Conservation (phyloP, 2,113 vertebrate species). For the Halcyon senegalensis region DNA sequence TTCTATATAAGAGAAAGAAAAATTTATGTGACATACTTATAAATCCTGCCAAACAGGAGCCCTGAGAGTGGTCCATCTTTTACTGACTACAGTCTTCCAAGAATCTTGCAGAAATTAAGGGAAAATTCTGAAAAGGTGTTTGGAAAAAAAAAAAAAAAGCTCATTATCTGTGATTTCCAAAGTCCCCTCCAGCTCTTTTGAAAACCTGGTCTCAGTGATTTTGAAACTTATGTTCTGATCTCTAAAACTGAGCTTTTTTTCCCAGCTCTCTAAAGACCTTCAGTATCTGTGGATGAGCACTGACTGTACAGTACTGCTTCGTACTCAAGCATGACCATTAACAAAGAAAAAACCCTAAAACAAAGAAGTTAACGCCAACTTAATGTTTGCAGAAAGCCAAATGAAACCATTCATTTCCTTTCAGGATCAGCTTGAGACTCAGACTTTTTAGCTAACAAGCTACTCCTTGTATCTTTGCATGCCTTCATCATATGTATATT, state of each 20-base stretch:
- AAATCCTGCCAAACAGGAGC: background rate
- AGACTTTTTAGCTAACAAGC: accelerated
- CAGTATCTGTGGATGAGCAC: background rate
- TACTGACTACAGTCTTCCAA: background rate
- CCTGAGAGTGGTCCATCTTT: background rate
- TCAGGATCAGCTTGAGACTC: background rate
- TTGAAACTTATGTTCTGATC: background rate
- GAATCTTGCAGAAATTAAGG: background rate
- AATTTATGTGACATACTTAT: background rate
- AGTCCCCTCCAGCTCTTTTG: background rate
- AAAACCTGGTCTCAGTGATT: background rate
- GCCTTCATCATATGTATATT: background rate
- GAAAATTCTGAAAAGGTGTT: background rate
- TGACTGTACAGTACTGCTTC: background rate
- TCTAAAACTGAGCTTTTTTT: background rate
- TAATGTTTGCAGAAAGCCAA: background rate
- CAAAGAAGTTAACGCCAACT: background rate
- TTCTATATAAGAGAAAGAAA: background rate
- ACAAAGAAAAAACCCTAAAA: background rate
- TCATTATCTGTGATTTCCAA: background rate
- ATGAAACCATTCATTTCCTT: background rate
- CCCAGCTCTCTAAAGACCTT: background rate
- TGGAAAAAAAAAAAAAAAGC: background rate
- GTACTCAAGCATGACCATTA: background rate
- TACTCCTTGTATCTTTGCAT: background rate